Conservation (phyloP, 2,797 vertebrate species). For the Aplochiton taeniatus region DNA sequence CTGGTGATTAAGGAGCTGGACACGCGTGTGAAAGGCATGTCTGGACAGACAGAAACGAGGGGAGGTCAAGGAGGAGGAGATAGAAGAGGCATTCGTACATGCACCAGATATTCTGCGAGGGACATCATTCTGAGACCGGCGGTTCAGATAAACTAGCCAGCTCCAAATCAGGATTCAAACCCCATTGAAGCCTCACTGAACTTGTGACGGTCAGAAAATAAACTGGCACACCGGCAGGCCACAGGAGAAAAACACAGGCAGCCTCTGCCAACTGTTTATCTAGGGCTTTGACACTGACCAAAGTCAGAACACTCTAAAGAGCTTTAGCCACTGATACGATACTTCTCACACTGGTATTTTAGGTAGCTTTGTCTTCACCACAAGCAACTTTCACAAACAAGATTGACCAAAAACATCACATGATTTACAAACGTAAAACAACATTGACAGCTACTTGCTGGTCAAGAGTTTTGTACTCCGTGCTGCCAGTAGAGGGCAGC, state of each 20-base stretch:
- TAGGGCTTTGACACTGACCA: neutral
- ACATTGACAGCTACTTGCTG: too few relatives aligned
- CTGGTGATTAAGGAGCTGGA: conserved; percentile 65
- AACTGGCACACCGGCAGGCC: neutral
- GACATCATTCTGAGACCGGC: conserved; percentile 13
- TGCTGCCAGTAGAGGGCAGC: conserved; percentile 47
- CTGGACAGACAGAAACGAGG: neutral
- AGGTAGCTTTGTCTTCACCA: neutral
- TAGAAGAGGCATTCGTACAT: conserved; percentile 62
- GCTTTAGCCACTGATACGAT: too few relatives aligned
- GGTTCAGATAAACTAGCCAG: conserved; percentile 16
- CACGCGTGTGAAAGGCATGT: conserved; percentile 52
- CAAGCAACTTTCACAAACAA: neutral
- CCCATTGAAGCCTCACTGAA: conserved; percentile 13
- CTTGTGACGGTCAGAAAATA: neutral
- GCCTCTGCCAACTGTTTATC: neutral
- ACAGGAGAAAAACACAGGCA: conserved; percentile 8
- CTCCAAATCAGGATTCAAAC: conserved; percentile 7
- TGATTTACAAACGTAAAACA: too few relatives aligned
- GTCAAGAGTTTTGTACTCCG: conserved; percentile 7
- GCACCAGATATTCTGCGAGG: conserved; percentile 48
- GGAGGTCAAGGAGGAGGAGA: neutral
- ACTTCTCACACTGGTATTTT: too few relatives aligned
- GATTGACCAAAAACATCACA: too few relatives aligned
- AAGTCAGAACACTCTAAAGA: too few relatives aligned